A percentile compares a stretch with the other conserved stretches of the same genome.
These are phyloP conservation scores for Rhipidura dahli DNA, from an alignment of 2,113 vertebrate genomes.

Conservation along the genomic window DNA sequence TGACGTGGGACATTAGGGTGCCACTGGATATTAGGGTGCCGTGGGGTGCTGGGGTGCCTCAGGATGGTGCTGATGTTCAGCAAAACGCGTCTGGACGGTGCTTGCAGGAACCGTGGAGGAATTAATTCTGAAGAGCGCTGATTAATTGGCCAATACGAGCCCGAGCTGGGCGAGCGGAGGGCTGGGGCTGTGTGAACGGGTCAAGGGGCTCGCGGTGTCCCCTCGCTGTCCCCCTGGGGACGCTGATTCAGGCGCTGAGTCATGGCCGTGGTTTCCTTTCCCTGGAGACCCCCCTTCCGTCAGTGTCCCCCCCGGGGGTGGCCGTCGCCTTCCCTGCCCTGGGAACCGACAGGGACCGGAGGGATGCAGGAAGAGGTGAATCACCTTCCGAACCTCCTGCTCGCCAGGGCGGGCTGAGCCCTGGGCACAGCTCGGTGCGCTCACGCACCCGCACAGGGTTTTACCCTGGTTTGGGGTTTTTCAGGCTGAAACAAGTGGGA, in stretches of 20 bases:
- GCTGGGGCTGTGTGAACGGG: neutral
- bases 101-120: neutral
- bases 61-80: accelerated
- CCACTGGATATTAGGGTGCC: accelerated
- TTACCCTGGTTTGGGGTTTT: neutral
- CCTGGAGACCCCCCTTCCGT: neutral
- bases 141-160: neutral
- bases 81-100: accelerated
- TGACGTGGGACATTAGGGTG: accelerated
- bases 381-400: neutral
- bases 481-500: neutral
- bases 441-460: accelerated
- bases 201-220: neutral
- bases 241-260: slow-evolving; percentile 16
- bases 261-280: neutral
- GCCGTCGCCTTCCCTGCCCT: neutral
- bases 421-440: neutral
- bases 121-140: neutral
- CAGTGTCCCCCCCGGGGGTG: neutral
- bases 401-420: neutral
- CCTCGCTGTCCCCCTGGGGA: neutral
- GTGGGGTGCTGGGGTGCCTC: accelerated
- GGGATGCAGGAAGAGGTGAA: slow-evolving; percentile 2
- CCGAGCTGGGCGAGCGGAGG: neutral
- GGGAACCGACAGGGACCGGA: neutral